A percentile compares a stretch with the other conserved stretches of the same genome.
Conservation (phyloP, 2,113 vertebrate species). For the Elgaria multicarinata region DNA sequence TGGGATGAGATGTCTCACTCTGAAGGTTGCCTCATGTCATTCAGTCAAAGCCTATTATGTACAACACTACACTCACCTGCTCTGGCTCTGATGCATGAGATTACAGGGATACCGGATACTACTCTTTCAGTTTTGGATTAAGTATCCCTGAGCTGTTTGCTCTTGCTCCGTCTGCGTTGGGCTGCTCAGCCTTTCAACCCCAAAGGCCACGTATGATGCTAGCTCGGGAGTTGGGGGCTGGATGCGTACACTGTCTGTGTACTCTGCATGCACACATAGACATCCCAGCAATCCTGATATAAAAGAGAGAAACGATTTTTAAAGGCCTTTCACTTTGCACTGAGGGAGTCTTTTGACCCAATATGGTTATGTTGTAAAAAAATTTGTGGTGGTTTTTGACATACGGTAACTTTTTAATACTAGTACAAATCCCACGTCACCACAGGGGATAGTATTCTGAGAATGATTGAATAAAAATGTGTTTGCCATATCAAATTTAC, state of each 20-base stretch:
- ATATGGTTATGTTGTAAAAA: background rate
- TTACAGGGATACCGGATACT: background rate
- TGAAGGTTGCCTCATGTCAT: background rate
- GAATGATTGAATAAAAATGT: too few relatives aligned
- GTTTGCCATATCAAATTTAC: too few relatives aligned
- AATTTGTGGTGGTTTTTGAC: background rate
- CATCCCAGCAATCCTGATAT: too few relatives aligned
- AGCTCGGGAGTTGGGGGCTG: too few relatives aligned
- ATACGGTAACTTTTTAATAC: too few relatives aligned
- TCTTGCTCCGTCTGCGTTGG: background rate
- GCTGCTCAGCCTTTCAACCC: too few relatives aligned
- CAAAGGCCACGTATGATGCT: too few relatives aligned
- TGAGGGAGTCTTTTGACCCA: background rate
- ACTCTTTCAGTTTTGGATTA: background rate
- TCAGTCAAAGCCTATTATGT: constrained; percentile 32
- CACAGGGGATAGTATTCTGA: too few relatives aligned
- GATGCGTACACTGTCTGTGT: too few relatives aligned
- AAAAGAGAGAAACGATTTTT: background rate
- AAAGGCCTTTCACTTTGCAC: background rate
- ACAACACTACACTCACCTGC: background rate
- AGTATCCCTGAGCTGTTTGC: background rate
- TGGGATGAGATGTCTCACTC: constrained; percentile 1
- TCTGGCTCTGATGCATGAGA: background rate
- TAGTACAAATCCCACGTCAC: too few relatives aligned
- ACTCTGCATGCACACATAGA: too few relatives aligned